Evolutionary conservation across 2,797 vertebrate genomes (phyloP).

Genomic region (Lateolabrax maculatus): DNA sequence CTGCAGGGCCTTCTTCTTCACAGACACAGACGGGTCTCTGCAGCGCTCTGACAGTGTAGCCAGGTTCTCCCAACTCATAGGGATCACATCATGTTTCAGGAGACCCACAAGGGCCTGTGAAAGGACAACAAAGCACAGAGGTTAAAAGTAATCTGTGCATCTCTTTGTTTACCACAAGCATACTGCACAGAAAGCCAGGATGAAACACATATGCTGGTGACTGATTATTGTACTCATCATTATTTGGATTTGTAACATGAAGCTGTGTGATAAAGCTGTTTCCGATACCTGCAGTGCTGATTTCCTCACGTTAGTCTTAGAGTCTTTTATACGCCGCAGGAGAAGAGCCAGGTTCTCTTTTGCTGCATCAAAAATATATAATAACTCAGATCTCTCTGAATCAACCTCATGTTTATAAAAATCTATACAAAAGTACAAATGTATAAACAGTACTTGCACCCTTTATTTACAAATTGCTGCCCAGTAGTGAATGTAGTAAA

Average conservation of each 20-base stretch:
- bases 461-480: neutral
- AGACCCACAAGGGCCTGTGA: constrained; percentile 89
- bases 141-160: neutral
- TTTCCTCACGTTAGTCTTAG: constrained; percentile 92
- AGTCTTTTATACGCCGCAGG: constrained; percentile 85
- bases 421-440: neutral
- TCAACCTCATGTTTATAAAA: neutral
- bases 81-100: constrained; percentile 87
- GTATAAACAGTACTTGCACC: neutral
- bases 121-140: neutral
- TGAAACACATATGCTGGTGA: neutral
- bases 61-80: constrained; percentile 84
- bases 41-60: constrained; percentile 88
- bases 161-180: neutral
- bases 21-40: constrained; percentile 92
- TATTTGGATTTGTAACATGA: neutral
- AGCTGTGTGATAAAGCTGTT: neutral
- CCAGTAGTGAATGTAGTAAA: neutral
- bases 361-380: constrained; percentile 72
- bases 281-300: constrained; percentile 92
- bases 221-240: neutral
- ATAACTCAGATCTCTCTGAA: neutral
- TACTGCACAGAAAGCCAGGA: neutral
- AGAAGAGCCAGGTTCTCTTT: constrained; percentile 88
- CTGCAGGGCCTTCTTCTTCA: constrained; percentile 93